These are phyloP conservation scores for Bombus ignitus DNA, from an alignment of 1,140 invertebrate species.

Conservation along the genomic window DNA sequence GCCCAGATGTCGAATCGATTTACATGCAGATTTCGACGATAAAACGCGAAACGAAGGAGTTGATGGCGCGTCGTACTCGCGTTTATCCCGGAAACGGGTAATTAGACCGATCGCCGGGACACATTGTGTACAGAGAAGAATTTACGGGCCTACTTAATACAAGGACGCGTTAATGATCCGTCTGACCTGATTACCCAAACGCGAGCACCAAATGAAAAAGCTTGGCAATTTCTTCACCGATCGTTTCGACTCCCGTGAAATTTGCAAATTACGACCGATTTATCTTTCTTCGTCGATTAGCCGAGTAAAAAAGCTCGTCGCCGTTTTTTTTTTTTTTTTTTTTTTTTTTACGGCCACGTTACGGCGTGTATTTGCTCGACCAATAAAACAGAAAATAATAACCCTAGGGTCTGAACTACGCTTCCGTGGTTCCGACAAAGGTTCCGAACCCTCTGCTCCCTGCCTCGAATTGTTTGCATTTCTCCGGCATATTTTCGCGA, in stretches of 20 bases:
- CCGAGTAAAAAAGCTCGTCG: slow-evolving; percentile 34
- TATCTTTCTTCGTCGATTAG: background rate
- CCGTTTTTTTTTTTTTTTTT: slow-evolving; percentile 6
- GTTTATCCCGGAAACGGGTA: slow-evolving; percentile 50
- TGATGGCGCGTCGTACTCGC: slow-evolving; percentile 29
- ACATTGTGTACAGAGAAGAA: slow-evolving; percentile 39
- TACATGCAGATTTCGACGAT: slow-evolving; percentile 44
- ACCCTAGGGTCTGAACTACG: slow-evolving; percentile 38
- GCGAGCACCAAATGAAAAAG: slow-evolving; percentile 9
- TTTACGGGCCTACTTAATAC: slow-evolving; percentile 62
- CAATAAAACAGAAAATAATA: slow-evolving; percentile 68
- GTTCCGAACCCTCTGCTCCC: slow-evolving; percentile 29
- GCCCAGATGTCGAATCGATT: slow-evolving; percentile 30
- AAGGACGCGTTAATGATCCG: background rate
- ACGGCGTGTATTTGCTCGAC: slow-evolving; percentile 15
- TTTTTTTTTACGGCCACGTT: slow-evolving; percentile 30
- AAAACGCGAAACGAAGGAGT: slow-evolving; percentile 42
- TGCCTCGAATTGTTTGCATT: slow-evolving; percentile 74
- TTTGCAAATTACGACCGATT: slow-evolving; percentile 62
- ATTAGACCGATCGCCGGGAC: slow-evolving; percentile 62
- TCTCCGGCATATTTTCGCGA: slow-evolving; percentile 75
- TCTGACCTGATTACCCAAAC: background rate
- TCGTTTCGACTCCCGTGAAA: slow-evolving; percentile 33
- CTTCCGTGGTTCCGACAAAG: slow-evolving; percentile 33
- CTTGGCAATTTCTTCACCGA: slow-evolving; percentile 27